Percentiles rank a stretch among this genome's conserved stretches.
phyloP scores from a whole-genome alignment of 2,797 vertebrate genomes.

The Coendou prehensilis region DNA sequence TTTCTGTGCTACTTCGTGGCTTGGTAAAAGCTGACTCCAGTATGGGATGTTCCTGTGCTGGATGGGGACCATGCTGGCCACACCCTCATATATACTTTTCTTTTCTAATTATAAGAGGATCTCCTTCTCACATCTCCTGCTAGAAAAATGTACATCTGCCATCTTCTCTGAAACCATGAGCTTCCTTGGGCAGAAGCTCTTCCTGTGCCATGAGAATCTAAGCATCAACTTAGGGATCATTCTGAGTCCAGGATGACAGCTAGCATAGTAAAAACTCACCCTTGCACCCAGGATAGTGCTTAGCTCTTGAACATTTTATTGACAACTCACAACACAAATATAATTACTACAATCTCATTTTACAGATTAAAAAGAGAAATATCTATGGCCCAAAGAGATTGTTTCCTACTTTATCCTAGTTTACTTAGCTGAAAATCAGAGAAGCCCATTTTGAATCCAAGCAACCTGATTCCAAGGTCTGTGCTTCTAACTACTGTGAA shows the following conservation, averaged over 20 bases:
- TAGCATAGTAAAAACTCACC: background rate
- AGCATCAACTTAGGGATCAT: background rate
- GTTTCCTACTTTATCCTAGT: background rate
- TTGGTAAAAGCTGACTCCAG: background rate
- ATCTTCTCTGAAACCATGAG: background rate
- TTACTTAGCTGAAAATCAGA: slow-evolving; percentile 1
- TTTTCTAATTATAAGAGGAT: background rate
- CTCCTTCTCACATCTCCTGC: background rate
- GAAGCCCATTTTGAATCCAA: slow-evolving; percentile 6
- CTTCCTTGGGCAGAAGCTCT: background rate
- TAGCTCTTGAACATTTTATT: background rate
- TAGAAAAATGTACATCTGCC: background rate
- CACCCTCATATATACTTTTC: background rate
- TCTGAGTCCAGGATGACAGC: background rate
- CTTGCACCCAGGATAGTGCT: background rate
- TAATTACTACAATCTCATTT: background rate
- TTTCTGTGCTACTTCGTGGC: background rate
- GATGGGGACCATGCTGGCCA: background rate
- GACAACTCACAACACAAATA: background rate
- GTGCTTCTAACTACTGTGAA: background rate
- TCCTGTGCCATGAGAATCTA: background rate
- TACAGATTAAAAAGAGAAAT: slow-evolving; percentile 35
- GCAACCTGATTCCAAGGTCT: background rate
- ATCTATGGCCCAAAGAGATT: background rate
- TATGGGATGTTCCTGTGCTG: background rate